Conservation (phyloP, 2,113 vertebrate species). For the Abramis brama region DNA sequence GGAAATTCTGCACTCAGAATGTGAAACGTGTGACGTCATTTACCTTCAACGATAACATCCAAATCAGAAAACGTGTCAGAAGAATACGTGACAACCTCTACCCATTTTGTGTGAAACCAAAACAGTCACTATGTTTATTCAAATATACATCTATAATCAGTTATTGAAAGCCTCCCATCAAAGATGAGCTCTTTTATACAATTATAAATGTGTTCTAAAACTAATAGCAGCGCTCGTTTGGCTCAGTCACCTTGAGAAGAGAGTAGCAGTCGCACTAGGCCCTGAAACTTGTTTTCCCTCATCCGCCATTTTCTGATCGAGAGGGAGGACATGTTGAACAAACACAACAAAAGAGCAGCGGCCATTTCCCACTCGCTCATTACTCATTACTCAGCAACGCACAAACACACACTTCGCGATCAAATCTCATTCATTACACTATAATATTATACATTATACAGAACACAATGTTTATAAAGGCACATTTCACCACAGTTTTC, state of each 20-base stretch:
- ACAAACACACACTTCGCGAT: not conserved
- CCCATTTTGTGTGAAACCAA: not conserved
- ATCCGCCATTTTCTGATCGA: conserved; percentile 96
- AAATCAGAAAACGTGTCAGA: not conserved
- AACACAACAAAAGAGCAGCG: conserved; percentile 96
- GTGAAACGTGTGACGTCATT: not conserved
- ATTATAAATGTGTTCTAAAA: not conserved
- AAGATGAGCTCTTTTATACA: not conserved
- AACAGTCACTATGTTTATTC: not conserved
- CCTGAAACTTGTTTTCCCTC: conserved; percentile 77
- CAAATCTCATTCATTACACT: not conserved
- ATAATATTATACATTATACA: not conserved
- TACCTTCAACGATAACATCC: not conserved
- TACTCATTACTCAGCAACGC: conserved; percentile 10
- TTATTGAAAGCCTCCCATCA: not conserved
- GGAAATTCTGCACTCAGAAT: not conserved
- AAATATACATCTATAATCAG: not conserved
- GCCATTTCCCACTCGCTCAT: conserved; percentile 86
- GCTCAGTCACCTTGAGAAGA: conserved; percentile 60
- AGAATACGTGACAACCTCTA: not conserved
- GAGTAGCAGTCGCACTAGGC: conserved; percentile 57
- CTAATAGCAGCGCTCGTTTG: not conserved
- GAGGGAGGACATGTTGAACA: conserved; percentile 96
- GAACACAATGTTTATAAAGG: not conserved
- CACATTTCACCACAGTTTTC: not conserved